These are phyloP conservation scores for Lepilemur septentrionalis DNA, from an alignment of 2,797 vertebrate genomes.

Conservation along the genomic window DNA sequence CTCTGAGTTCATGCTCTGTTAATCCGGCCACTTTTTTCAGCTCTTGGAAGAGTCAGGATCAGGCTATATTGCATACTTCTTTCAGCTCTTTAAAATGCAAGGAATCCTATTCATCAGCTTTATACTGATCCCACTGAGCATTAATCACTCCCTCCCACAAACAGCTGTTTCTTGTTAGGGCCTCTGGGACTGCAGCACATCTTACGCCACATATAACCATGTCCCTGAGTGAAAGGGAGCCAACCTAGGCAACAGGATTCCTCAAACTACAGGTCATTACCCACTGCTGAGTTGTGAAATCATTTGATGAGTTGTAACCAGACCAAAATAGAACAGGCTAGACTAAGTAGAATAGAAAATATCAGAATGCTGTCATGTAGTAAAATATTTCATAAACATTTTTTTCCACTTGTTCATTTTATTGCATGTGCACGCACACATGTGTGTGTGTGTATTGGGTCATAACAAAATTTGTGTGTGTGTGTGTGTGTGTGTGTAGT, in stretches of 20 bases:
- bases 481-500: neutral
- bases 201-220: neutral
- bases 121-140: neutral
- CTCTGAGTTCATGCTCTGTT: neutral
- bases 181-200: neutral
- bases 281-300: neutral
- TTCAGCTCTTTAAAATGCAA: conserved; percentile 44
- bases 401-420: neutral
- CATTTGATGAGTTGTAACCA: neutral
- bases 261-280: neutral
- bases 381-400: neutral
- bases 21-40: neutral
- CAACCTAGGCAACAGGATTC: neutral
- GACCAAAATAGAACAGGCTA: neutral
- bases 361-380: neutral
- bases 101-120: conserved; percentile 17
- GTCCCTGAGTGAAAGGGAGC: neutral
- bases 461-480: neutral
- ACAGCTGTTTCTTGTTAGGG: neutral
- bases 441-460: neutral
- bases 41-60: conserved; percentile 18
- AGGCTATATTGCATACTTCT: neutral
- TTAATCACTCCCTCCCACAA: neutral
- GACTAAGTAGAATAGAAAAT: conserved; percentile 3
- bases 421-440: too few species aligned